Percentiles rank a stretch among this genome's conserved stretches.
Conservation (phyloP, 1,140 invertebrate genomes). For the Cyclargus thomasi region DNA sequence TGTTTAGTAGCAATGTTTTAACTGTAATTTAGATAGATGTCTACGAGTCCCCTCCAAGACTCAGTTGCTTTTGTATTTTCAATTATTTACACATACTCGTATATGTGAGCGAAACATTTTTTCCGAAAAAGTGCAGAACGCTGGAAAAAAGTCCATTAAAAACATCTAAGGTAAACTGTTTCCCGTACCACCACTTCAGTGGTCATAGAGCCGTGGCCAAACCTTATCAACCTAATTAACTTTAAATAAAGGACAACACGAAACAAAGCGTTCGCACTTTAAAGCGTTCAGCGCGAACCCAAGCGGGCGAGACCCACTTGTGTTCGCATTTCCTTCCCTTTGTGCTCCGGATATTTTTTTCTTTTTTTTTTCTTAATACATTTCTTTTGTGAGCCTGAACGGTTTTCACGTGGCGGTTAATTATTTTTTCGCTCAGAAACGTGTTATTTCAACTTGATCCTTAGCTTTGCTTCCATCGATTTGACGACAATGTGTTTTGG, state of each 20-base stretch:
- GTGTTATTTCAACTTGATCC: neutral
- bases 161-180: too few species aligned
- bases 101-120: too few species aligned
- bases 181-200: too few species aligned
- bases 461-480: neutral
- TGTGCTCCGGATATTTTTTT: conserved; percentile 6
- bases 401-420: conserved; percentile 2
- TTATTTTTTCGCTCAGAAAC: conserved; percentile 9
- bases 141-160: too few species aligned
- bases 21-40: too few species aligned
- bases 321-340: conserved; percentile 7
- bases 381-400: conserved; percentile 16
- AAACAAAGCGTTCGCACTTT: conserved; percentile 2
- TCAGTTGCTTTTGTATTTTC: too few species aligned
- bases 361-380: conserved; percentile 13
- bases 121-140: too few species aligned
- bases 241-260: neutral
- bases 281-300: neutral
- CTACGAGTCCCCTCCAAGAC: too few species aligned
- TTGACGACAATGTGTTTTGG: neutral
- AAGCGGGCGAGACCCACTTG: neutral
- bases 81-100: too few species aligned
- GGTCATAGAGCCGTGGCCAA: too few species aligned
- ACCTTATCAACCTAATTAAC: too few species aligned
- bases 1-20: too few species aligned